Percentiles rank a stretch among this genome's conserved stretches.
These are phyloP conservation scores for Rhegmatorhina hoffmannsi DNA, from an alignment of 2,113 vertebrate genomes.

Conservation along the genomic window DNA sequence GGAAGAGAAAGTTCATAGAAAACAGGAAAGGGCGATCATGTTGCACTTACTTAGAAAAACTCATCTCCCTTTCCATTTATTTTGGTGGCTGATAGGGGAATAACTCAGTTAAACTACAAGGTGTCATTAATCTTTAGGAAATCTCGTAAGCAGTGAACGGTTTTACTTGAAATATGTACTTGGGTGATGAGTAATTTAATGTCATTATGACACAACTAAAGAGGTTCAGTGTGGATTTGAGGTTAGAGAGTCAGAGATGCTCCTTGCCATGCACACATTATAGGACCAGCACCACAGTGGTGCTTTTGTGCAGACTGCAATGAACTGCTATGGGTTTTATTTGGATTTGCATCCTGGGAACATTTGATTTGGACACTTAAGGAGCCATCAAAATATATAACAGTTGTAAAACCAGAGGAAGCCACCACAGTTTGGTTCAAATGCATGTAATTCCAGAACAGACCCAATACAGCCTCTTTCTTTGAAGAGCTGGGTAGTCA, in stretches of 20 bases:
- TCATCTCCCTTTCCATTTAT: not conserved
- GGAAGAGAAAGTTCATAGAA: conserved; percentile 65
- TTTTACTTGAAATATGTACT: conserved; percentile 12
- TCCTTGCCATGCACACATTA: fast-evolving
- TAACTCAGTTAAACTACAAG: not conserved
- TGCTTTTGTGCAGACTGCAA: not conserved
- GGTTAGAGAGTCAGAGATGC: not conserved
- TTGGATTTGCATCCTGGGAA: not conserved
- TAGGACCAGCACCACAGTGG: not conserved
- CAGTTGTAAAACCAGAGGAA: not conserved
- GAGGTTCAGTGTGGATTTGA: not conserved
- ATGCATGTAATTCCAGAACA: not conserved
- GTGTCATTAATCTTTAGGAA: not conserved
- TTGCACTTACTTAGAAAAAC: conserved; percentile 43
- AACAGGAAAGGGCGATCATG: conserved; percentile 38
- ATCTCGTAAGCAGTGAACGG: not conserved
- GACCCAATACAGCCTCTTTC: not conserved
- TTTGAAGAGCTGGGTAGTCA: not conserved
- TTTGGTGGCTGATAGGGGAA: conserved; percentile 1
- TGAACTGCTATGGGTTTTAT: not conserved
- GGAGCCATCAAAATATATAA: not conserved
- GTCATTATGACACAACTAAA: not conserved
- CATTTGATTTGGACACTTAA: fast-evolving
- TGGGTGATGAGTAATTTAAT: not conserved
- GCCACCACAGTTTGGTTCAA: not conserved